Evolutionary conservation across 2,888 invertebrate species (phyloP), one percentile per base, ranked within the genome.

Genomic region (Dysmachus trigonus): DNA sequence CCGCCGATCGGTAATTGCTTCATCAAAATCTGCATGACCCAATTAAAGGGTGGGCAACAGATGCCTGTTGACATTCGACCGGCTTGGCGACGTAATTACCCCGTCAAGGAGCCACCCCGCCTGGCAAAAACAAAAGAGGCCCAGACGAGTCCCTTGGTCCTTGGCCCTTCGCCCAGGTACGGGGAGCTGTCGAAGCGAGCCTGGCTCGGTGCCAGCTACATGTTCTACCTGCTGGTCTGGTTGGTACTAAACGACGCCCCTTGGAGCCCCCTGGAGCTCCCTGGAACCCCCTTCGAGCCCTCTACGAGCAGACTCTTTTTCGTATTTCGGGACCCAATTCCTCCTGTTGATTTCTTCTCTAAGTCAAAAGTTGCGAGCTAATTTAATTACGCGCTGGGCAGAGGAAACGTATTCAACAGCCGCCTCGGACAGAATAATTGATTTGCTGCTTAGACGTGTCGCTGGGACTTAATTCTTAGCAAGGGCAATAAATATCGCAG

Each of bases 21-120:
- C 51, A 79, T 79, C 79, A 79, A 47, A 51, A 79, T 33, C 62
- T 71, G 38, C 62, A 82, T 82, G 82, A 71, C 62, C 82, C 82
- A 82, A 82, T 82, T 82, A 71, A 13, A 71, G 13, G 22, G 15
- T 38, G 18, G 71, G 82, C 82, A 82, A 82, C 82, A 82, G 82
- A 35, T 82, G 82, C 82, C 62, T 82, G 82, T 82, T 82, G 82
- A 82, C 82, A 82, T 22, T 82, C 35, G 82, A n/a, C 71, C 47
- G 79, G 30, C 27, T 18, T 51, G 7, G 82, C 71, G 38, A 27
- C 33, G 82, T 82, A 82, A 82, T 62, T 62, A 62, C 35, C 71
- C 35, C 62, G 82, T 82, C 82, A 82, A 62, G 62, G 71, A 62
- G 82, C 62, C 82, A 62, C 7, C 27, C 18, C 18, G 10, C 27